These are phyloP conservation scores for Eilema sororculum DNA, from an alignment of 2,888 invertebrate species.

Conservation along the genomic window DNA sequence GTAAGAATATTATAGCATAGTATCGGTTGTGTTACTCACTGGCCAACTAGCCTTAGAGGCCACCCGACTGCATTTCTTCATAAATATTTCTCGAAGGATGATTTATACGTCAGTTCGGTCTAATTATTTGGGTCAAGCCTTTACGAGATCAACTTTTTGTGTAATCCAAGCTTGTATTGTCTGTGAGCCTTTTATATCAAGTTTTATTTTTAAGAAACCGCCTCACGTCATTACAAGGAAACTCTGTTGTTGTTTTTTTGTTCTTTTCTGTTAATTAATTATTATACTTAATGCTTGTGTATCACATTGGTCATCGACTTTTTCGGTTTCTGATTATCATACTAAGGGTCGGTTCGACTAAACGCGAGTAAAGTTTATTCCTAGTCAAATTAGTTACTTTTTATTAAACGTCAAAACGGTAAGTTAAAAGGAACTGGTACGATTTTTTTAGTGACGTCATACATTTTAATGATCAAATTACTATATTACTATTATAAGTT, in stretches of 20 bases:
- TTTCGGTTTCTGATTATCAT: no score
- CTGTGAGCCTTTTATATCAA: constrained; percentile 40
- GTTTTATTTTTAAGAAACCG: constrained; percentile 48
- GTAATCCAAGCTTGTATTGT: constrained; percentile 52
- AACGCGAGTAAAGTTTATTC: no score
- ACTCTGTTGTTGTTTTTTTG: background rate
- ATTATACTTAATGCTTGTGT: constrained; percentile 1
- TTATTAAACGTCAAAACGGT: no score
- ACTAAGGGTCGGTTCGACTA: no score
- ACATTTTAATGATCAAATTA: no score
- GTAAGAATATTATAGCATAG: constrained; percentile 9
- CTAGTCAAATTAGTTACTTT: no score
- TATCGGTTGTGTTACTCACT: constrained; percentile 32
- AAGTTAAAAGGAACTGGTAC: no score
- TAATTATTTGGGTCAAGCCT: constrained; percentile 80
- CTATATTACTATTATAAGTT: no score
- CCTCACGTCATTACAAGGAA: constrained; percentile 28
- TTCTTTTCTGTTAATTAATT: background rate
- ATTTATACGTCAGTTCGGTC: constrained; percentile 77
- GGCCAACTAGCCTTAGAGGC: constrained; percentile 53
- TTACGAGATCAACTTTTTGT: constrained; percentile 71
- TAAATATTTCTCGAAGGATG: constrained; percentile 79
- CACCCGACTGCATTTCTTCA: constrained; percentile 74
- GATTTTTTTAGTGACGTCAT: no score
- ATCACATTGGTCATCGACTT: background rate